Conservation (phyloP, 1,140 invertebrate species). For the Caerostris extrusa region DNA sequence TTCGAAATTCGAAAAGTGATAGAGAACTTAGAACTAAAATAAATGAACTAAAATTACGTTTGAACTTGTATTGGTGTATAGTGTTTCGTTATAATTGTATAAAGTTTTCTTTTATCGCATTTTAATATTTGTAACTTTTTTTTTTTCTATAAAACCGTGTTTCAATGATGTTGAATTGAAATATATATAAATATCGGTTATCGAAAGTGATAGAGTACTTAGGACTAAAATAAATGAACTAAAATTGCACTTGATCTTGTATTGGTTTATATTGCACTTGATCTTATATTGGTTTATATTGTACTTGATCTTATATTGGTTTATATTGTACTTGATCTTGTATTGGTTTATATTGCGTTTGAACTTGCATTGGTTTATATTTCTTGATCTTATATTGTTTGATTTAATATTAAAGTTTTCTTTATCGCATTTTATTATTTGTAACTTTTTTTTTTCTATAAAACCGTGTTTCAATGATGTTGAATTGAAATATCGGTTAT, state of each 20-base stretch:
- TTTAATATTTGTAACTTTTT: not conserved
- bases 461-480: too few species aligned
- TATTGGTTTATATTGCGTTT: too few species aligned
- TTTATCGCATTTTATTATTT: not conserved
- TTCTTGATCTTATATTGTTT: not conserved
- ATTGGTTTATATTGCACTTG: not conserved
- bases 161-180: too few species aligned
- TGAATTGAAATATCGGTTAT: too few species aligned
- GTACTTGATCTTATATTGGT: too few species aligned
- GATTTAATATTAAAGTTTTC: not conserved
- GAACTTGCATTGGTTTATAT: too few species aligned
- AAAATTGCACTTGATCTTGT: too few species aligned
- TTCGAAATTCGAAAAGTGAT: not conserved
- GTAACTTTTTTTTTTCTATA: not conserved
- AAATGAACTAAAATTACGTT: slow-evolving; percentile 43
- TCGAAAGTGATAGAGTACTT: too few species aligned
- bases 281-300: too few species aligned
- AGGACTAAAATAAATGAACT: too few species aligned
- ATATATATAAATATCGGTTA: too few species aligned
- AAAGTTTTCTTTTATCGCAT: not conserved
- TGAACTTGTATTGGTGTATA: not conserved
- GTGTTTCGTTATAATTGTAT: not conserved
- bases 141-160: not conserved
- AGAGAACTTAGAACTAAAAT: slow-evolving; percentile 29
- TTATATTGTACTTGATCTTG: too few species aligned